A percentile compares a stretch with the other conserved stretches of the same genome.
Conservation (phyloP, 2,888 invertebrate genomes). For the Thyatira batis region DNA sequence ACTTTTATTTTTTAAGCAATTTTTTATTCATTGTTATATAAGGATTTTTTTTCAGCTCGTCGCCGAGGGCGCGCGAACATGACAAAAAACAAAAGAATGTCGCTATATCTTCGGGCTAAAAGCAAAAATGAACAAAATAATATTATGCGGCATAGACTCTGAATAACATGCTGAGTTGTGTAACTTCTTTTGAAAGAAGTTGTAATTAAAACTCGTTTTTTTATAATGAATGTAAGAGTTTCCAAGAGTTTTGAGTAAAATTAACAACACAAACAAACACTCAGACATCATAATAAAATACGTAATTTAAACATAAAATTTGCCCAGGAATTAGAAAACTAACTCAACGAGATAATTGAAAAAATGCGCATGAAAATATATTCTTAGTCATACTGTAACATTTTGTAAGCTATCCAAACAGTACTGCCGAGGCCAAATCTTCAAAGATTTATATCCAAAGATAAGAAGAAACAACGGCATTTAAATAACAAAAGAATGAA, state of each 20-base stretch:
- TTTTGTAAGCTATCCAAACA: not conserved
- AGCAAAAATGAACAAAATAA: not conserved
- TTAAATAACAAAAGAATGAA: constrained; percentile 31
- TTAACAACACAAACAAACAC: no score
- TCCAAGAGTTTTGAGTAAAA: no score
- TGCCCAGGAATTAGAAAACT: no score
- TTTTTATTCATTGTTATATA: not conserved
- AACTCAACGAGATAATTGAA: no score
- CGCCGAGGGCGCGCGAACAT: not conserved
- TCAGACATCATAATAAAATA: no score
- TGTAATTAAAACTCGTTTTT: not conserved
- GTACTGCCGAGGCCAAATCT: not conserved
- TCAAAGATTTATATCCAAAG: not conserved
- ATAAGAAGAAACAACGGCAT: constrained; percentile 9
- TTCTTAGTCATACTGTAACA: not conserved
- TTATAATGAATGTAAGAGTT: no score
- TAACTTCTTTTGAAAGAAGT: not conserved
- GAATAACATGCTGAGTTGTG: not conserved
- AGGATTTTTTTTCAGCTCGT: not conserved
- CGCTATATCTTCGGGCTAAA: not conserved
- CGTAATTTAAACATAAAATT: no score
- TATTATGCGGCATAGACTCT: no score
- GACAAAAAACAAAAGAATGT: not conserved
- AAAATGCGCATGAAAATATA: not conserved
- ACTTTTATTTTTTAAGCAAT: not conserved